These are phyloP conservation scores for Tyto alba DNA, from an alignment of 2,113 vertebrate genomes.

Conservation along the genomic window DNA sequence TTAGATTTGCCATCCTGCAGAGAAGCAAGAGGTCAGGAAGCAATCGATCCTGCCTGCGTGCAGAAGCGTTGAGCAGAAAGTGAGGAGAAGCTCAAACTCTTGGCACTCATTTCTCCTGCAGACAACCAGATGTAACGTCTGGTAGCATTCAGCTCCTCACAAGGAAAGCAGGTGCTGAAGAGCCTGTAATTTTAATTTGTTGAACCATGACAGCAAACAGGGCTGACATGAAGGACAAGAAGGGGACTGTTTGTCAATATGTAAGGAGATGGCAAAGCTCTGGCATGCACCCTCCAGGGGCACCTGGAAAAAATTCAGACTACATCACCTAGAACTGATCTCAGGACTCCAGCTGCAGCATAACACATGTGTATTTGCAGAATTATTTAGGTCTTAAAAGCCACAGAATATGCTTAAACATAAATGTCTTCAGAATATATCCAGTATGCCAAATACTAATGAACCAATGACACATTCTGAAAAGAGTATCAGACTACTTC, in stretches of 20 bases:
- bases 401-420: not conserved
- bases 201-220: not conserved
- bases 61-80: not conserved
- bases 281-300: not conserved
- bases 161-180: not conserved
- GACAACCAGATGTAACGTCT: not conserved
- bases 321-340: not conserved
- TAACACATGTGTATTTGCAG: not conserved
- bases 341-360: not conserved
- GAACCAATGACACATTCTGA: not conserved
- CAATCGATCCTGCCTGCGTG: not conserved
- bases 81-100: not conserved
- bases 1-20: not conserved
- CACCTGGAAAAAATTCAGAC: not conserved
- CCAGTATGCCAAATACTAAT: not conserved
- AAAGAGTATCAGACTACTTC: not conserved
- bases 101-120: not conserved
- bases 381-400: not conserved
- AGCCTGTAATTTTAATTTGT: not conserved
- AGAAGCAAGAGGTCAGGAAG: not conserved
- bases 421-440: not conserved
- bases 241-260: not conserved
- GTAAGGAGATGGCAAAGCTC: not conserved
- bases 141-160: not conserved
- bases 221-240: not conserved